Conservation (phyloP, 1,140 invertebrate genomes). For the Drosophila equinoxialis region DNA sequence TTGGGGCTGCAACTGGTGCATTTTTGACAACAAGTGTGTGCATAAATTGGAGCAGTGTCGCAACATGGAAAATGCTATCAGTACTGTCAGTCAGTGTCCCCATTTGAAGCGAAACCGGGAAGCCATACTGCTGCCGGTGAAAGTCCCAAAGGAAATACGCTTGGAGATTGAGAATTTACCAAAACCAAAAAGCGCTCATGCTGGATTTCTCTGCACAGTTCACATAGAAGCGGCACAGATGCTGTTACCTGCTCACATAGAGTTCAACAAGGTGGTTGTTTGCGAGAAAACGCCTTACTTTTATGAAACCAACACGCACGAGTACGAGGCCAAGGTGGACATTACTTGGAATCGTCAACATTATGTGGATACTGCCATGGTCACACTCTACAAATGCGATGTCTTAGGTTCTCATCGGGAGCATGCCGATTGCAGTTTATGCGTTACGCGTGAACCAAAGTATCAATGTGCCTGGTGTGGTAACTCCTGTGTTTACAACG, state of each 20-base stretch:
- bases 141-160: conserved; percentile 93
- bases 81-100: conserved; percentile 93
- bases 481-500: conserved; percentile 92
- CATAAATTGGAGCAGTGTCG: conserved; percentile 93
- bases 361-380: conserved; percentile 94
- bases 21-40: conserved; percentile 97
- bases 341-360: conserved; percentile 97
- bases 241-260: conserved; percentile 92
- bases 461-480: conserved; percentile 97
- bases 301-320: conserved; percentile 92
- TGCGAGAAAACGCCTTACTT: conserved; percentile 96
- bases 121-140: conserved; percentile 92
- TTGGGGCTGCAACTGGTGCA: conserved; percentile 98
- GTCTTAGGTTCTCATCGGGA: conserved; percentile 95
- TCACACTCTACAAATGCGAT: conserved; percentile 97
- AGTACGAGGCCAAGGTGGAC: conserved; percentile 94
- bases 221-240: conserved; percentile 95
- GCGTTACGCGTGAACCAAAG: conserved; percentile 93
- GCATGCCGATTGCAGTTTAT: conserved; percentile 96
- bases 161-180: conserved; percentile 95
- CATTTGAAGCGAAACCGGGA: conserved; percentile 87
- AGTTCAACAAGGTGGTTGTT: conserved; percentile 91
- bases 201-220: conserved; percentile 95
- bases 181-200: conserved; percentile 92
- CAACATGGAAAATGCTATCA: conserved; percentile 89